These are phyloP conservation scores for Ridgeia piscesae DNA, from an alignment of 1,140 invertebrate genomes.

Conservation along the genomic window DNA sequence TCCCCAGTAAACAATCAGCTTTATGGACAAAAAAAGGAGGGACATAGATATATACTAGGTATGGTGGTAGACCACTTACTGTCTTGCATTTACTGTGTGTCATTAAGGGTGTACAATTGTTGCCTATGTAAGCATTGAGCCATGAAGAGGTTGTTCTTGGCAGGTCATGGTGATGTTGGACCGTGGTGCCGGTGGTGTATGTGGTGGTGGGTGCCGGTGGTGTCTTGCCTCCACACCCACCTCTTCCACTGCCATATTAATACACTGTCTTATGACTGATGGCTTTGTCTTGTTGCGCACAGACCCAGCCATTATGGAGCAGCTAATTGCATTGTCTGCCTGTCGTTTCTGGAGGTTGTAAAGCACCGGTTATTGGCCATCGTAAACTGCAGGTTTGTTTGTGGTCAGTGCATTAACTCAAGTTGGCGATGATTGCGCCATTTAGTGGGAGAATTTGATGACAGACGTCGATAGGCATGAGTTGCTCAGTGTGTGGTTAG, in stretches of 20 bases:
- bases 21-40: not conserved
- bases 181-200: not conserved
- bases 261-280: not conserved
- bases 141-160: not conserved
- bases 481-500: not conserved
- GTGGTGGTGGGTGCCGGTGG: not conserved
- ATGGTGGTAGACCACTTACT: not conserved
- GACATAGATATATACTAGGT: no score
- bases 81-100: not conserved
- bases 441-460: not conserved
- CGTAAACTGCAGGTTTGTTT: not conserved
- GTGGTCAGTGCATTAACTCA: not conserved
- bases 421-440: not conserved
- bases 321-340: not conserved
- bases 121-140: not conserved
- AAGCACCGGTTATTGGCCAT: not conserved
- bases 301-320: not conserved
- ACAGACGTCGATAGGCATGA: not conserved
- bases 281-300: not conserved
- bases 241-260: not conserved
- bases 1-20: no score
- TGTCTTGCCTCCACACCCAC: not conserved
- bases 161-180: not conserved
- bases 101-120: not conserved
- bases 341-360: not conserved